Evolutionary conservation across 2,797 vertebrate species (phyloP).

Genomic region (Melanitta fusca): DNA sequence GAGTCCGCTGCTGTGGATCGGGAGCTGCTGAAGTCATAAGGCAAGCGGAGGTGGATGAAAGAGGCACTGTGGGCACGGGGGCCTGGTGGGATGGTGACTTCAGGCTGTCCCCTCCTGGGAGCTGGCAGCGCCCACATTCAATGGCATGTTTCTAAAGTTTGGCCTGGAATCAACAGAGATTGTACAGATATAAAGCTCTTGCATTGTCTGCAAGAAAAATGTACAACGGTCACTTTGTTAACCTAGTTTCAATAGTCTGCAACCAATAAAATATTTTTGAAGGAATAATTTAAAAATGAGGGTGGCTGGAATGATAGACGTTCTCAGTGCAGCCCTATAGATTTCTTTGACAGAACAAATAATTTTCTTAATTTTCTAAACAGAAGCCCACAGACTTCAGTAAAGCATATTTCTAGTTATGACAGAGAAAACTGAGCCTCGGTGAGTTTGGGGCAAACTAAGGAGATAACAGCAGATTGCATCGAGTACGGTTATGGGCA

Average conservation of each 20-base stretch:
- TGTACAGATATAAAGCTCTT: neutral
- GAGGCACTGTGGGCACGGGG: neutral
- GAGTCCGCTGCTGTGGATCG: accelerated
- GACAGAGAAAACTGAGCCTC: neutral
- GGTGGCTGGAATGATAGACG: neutral
- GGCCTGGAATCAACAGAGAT: too few species aligned
- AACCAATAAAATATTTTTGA: neutral
- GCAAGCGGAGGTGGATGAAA: neutral
- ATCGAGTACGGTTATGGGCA: neutral
- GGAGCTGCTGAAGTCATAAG: neutral
- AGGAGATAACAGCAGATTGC: neutral
- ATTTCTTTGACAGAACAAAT: neutral
- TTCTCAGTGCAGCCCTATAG: neutral
- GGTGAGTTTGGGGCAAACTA: neutral
- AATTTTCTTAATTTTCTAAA: neutral
- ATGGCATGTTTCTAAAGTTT: neutral
- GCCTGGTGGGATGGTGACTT: accelerated
- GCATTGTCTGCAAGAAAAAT: neutral
- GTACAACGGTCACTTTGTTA: neutral
- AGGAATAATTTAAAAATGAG: neutral
- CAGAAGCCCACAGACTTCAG: neutral
- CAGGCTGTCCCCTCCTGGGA: neutral
- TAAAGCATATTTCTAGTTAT: neutral
- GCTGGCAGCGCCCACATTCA: too few species aligned
- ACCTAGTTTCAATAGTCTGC: neutral